A percentile compares a stretch with the other conserved stretches of the same genome.
These are phyloP conservation scores for Phyllotreta striolata DNA, from an alignment of 2,888 invertebrate species.

Conservation along the genomic window DNA sequence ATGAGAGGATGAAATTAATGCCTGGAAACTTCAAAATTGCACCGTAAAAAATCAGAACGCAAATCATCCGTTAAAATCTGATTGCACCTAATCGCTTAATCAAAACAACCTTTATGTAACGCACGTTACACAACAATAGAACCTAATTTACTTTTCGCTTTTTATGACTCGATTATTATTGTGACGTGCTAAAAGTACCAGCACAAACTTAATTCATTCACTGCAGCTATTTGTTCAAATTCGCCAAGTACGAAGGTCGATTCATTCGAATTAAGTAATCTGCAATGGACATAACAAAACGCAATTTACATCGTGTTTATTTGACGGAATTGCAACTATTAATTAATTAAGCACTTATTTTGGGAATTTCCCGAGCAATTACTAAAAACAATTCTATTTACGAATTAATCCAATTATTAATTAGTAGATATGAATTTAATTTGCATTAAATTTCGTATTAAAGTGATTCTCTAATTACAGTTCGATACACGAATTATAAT, in stretches of 20 bases:
- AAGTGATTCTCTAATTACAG: neutral
- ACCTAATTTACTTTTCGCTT: conserved; percentile 7
- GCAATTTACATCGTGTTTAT: conserved; percentile 5
- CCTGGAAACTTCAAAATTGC: no score
- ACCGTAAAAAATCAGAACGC: no score
- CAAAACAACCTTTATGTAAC: conserved; percentile 14
- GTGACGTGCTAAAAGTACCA: conserved; percentile 13
- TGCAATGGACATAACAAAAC: conserved; percentile 1
- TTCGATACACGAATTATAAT: neutral
- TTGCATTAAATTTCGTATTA: neutral
- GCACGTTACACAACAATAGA: conserved; percentile 11
- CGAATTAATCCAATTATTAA: no score
- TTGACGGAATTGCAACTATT: neutral
- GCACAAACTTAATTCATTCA: conserved; percentile 7
- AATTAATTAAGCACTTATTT: no score
- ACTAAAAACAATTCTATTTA: no score
- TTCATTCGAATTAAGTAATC: conserved; percentile 7
- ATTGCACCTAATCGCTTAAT: conserved; percentile 14
- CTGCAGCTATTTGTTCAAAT: conserved; percentile 10
- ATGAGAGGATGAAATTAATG: neutral
- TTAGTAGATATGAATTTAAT: no score
- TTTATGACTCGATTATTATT: conserved; percentile 12
- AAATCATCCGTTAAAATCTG: no score
- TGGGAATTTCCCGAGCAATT: no score
- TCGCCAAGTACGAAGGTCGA: conserved; percentile 15